These are phyloP conservation scores for Stigmatopora argus DNA, from an alignment of 2,113 vertebrate genomes.

Conservation along the genomic window DNA sequence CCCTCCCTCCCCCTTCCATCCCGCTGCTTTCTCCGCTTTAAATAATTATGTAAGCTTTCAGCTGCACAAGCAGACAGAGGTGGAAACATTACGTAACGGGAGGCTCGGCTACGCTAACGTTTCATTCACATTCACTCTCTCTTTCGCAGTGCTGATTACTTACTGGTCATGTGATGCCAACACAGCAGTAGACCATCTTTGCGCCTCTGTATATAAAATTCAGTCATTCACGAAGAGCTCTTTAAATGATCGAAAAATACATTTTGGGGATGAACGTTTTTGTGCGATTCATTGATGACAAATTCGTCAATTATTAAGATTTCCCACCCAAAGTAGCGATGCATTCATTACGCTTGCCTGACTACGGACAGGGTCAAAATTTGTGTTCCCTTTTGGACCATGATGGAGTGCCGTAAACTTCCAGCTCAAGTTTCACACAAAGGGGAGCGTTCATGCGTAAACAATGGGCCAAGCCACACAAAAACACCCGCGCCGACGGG, in stretches of 20 bases:
- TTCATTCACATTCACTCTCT: not conserved
- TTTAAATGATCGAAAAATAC: too few relatives aligned
- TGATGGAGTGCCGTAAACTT: not conserved
- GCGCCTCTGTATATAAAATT: too few relatives aligned
- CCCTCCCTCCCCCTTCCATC: too few relatives aligned
- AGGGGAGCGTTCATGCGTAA: not conserved
- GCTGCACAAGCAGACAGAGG: slow-evolving; percentile 24
- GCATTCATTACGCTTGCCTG: not conserved
- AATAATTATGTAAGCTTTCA: slow-evolving; percentile 57
- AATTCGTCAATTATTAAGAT: not conserved
- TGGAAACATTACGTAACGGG: slow-evolving; percentile 41
- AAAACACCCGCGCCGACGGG: not conserved
- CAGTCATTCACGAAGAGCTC: too few relatives aligned
- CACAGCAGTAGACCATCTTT: not conserved
- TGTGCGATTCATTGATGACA: too few relatives aligned
- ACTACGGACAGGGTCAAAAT: not conserved
- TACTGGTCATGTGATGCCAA: not conserved
- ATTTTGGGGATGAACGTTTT: too few relatives aligned
- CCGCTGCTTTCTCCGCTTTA: slow-evolving; percentile 23
- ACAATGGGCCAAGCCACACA: not conserved
- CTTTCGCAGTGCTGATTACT: not conserved
- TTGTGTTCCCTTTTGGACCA: slow-evolving; percentile 9
- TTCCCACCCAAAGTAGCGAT: not conserved
- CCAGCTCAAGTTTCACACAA: not conserved
- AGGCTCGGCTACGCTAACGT: slow-evolving; percentile 39